Conservation (phyloP, 1,140 invertebrate genomes). For the Aphelenchoides avenae region DNA sequence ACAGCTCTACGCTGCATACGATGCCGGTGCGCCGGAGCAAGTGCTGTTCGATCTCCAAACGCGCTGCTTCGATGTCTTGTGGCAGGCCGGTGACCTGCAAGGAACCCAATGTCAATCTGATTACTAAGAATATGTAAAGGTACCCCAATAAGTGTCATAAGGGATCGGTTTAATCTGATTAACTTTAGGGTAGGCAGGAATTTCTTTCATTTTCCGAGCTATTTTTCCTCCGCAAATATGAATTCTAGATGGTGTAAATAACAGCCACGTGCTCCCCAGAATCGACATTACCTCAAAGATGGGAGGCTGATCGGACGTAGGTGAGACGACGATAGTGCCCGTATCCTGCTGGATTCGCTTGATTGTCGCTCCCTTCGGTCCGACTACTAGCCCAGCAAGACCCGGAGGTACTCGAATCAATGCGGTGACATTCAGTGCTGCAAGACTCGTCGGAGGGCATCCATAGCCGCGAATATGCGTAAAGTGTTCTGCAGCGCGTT, state of each 20-base stretch:
- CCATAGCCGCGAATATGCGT: slow-evolving; percentile 93
- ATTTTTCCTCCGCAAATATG: no score
- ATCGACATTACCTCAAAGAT: slow-evolving; percentile 73
- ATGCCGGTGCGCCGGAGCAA: slow-evolving; percentile 86
- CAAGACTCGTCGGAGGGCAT: slow-evolving; percentile 53
- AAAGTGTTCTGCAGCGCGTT: slow-evolving; percentile 97
- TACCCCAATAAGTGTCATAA: neutral
- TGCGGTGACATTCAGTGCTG: slow-evolving; percentile 71
- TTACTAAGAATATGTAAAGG: neutral
- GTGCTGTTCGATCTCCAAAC: slow-evolving; percentile 92
- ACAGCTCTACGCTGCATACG: slow-evolving; percentile 54
- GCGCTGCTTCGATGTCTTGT: slow-evolving; percentile 89
- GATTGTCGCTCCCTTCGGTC: slow-evolving; percentile 96
- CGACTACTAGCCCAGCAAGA: slow-evolving; percentile 94
- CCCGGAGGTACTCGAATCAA: slow-evolving; percentile 95
- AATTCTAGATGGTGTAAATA: no score
- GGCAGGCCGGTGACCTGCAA: slow-evolving; percentile 80
- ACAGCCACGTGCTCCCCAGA: no score
- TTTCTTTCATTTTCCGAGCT: no score
- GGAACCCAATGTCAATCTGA: neutral
- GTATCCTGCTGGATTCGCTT: slow-evolving; percentile 96
- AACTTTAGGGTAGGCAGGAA: no score
- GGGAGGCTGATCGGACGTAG: slow-evolving; percentile 92
- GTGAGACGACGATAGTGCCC: slow-evolving; percentile 97
- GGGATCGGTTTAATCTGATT: neutral